Conservation (phyloP, 2,113 vertebrate species). For the Lasiurus borealis region DNA sequence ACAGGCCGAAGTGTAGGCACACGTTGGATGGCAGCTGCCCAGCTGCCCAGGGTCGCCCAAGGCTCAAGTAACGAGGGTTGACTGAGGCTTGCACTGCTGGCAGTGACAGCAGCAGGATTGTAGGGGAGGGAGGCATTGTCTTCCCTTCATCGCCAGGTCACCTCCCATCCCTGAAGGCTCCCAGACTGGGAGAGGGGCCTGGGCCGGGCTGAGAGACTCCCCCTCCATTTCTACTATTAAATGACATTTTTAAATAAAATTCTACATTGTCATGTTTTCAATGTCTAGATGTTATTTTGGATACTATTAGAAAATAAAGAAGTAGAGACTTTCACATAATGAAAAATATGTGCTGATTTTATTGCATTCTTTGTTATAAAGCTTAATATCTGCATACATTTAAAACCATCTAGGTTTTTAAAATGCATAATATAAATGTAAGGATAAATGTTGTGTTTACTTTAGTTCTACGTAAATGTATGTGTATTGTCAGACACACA, state of each 20-base stretch:
- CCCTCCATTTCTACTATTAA: neutral
- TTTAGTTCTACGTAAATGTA: neutral
- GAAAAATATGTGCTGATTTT: neutral
- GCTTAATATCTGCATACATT: neutral
- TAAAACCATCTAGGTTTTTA: neutral
- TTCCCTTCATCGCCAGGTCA: too few relatives aligned
- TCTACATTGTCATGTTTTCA: neutral
- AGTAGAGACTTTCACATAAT: neutral
- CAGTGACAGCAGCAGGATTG: too few relatives aligned
- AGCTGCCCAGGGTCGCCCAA: too few relatives aligned
- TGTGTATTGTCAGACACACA: neutral
- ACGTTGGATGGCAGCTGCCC: too few relatives aligned
- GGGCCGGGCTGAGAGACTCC: too few relatives aligned
- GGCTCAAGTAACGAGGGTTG: too few relatives aligned
- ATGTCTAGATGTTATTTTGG: neutral
- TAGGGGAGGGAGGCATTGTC: too few relatives aligned
- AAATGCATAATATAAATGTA: neutral
- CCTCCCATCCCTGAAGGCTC: too few relatives aligned
- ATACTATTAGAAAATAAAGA: neutral
- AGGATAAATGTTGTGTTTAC: neutral
- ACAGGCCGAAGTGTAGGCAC: too few relatives aligned
- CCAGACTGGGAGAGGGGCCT: too few relatives aligned
- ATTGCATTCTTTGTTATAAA: neutral
- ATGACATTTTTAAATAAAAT: neutral
- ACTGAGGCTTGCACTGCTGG: too few relatives aligned